Evolutionary conservation across 2,797 vertebrate genomes (phyloP).

Genomic region (Diceros bicornis): DNA sequence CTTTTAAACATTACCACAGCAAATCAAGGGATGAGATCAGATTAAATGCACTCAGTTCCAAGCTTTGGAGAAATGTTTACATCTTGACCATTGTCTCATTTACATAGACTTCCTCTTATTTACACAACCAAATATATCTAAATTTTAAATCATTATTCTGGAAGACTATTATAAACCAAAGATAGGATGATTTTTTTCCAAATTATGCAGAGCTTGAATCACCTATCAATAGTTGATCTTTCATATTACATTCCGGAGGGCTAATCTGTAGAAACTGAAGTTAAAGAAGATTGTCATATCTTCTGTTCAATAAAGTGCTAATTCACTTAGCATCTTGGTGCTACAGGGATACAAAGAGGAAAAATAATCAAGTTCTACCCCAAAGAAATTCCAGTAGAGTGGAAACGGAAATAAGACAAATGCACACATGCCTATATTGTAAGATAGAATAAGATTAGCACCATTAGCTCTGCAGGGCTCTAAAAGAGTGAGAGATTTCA

Average conservation of each 20-base stretch:
- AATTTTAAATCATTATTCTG: constrained; percentile 25
- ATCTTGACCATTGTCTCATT: constrained; percentile 28
- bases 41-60: not conserved
- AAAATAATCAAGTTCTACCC: not conserved
- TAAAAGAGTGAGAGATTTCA: not conserved
- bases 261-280: not conserved
- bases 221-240: not conserved
- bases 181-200: not conserved
- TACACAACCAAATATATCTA: constrained; percentile 10
- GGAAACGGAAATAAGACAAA: not conserved
- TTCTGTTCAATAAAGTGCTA: not conserved
- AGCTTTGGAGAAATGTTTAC: not conserved
- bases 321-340: not conserved
- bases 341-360: not conserved
- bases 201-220: not conserved
- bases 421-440: not conserved
- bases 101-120: not conserved
- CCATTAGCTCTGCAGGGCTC: not conserved
- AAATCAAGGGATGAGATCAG: not conserved
- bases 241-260: not conserved
- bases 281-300: not conserved
- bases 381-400: not conserved
- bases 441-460: not conserved
- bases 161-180: constrained; percentile 14
- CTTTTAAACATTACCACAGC: not conserved